Evolutionary conservation across 2,113 vertebrate genomes (phyloP).

Genomic region (Pithys albifrons): DNA sequence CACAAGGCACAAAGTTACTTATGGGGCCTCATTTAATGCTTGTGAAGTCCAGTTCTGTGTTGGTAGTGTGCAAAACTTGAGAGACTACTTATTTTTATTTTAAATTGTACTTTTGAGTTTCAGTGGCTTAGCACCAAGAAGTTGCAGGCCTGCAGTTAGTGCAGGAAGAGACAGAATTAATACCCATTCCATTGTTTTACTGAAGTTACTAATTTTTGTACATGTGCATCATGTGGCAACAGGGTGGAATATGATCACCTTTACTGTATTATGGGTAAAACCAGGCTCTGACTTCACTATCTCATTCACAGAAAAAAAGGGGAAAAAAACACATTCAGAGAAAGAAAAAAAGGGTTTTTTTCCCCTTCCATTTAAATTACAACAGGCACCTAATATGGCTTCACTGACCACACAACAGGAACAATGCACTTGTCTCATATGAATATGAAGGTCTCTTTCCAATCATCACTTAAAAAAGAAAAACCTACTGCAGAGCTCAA

Average conservation of each 20-base stretch:
- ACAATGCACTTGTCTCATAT: neutral
- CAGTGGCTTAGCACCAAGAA: neutral
- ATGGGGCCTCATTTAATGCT: rapidly evolving
- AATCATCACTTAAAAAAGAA: neutral
- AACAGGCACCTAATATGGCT: neutral
- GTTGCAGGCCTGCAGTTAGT: rapidly evolving
- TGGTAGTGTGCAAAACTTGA: neutral
- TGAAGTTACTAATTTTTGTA: neutral
- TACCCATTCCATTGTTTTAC: neutral
- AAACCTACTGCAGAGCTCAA: neutral
- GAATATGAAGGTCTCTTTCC: neutral
- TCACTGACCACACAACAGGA: neutral
- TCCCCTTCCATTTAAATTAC: neutral
- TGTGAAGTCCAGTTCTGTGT: neutral
- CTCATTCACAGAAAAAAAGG: neutral
- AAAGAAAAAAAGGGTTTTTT: rapidly evolving
- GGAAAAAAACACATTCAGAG: neutral
- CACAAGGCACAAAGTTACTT: neutral
- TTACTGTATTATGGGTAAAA: neutral
- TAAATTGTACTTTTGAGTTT: neutral
- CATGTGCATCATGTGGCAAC: rapidly evolving
- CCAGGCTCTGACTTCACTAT: neutral
- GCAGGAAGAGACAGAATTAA: neutral
- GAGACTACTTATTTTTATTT: neutral
- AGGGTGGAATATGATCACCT: neutral